A percentile compares a stretch with the other conserved stretches of the same genome.
These are phyloP conservation scores for Actinostola sp. DNA, from an alignment of 92 coral and sea anemone species.

Conservation along the genomic window DNA sequence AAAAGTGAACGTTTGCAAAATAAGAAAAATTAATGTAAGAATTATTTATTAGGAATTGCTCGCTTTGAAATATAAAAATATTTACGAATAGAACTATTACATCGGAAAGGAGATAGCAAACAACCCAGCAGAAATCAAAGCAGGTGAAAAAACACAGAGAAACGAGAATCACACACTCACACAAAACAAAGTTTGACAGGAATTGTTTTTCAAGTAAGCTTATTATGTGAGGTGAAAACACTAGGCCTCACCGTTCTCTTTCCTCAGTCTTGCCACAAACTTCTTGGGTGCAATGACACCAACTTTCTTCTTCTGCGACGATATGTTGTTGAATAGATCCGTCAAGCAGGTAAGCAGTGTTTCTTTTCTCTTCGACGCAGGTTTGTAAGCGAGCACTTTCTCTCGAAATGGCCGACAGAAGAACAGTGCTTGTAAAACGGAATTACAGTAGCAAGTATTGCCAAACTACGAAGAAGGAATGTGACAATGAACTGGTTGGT, in stretches of 20 bases:
- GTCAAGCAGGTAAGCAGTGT: constrained; percentile 91
- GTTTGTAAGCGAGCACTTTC: constrained; percentile 89
- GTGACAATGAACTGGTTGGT: neutral
- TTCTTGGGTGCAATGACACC: constrained; percentile 98
- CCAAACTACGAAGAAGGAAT: constrained; percentile 77
- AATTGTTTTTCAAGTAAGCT: neutral
- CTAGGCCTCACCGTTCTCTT: constrained; percentile 82
- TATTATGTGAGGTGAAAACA: constrained; percentile 3
- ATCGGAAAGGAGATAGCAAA: neutral
- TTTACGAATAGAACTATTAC: neutral
- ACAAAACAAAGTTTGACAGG: constrained; percentile 5
- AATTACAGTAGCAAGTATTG: constrained; percentile 96
- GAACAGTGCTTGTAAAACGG: constrained; percentile 95
- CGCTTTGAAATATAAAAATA: neutral
- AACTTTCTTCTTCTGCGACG: constrained; percentile 97
- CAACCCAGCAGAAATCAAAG: neutral
- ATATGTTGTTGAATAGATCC: constrained; percentile 90
- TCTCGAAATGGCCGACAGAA: constrained; percentile 98
- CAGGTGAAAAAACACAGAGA: neutral
- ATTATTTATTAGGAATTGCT: no score
- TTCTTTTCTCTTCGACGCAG: constrained; percentile 91
- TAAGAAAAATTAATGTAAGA: no score
- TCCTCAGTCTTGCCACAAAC: constrained; percentile 93
- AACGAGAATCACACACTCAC: neutral
- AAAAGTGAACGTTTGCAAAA: no score